phyloP scores from a whole-genome alignment of 2,797 vertebrate species.

The Myotis pilosus region DNA sequence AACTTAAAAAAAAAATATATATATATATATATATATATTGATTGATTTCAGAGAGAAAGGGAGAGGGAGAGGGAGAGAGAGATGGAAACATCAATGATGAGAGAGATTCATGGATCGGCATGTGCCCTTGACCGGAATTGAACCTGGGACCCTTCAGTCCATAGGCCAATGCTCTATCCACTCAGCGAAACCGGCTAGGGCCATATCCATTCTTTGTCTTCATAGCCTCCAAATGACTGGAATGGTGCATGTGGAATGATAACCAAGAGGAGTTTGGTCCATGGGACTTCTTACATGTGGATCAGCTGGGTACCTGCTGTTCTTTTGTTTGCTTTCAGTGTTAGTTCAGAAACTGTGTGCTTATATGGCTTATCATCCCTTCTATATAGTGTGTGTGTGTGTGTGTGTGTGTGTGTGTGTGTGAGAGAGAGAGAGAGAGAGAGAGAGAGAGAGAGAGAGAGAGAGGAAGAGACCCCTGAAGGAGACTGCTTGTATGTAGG shows the following conservation, averaged over 20 bases:
- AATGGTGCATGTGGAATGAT: not conserved
- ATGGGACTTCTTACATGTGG: not conserved
- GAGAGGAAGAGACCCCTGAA: not conserved
- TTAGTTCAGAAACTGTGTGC: constrained; percentile 9
- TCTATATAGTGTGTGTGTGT: not conserved
- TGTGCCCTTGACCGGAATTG: too few species aligned
- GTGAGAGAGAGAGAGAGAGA: not conserved
- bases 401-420: not conserved
- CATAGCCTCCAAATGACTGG: not conserved
- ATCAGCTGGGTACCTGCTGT: not conserved
- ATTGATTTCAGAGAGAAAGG: too few species aligned
- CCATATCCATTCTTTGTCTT: not conserved
- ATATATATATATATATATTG: too few species aligned
- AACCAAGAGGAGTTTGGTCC: not conserved
- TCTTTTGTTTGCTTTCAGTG: not conserved
- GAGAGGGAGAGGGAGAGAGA: too few species aligned
- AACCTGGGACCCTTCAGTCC: too few species aligned
- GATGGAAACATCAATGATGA: too few species aligned
- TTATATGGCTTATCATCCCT: not conserved
- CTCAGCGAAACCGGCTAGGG: too few species aligned
- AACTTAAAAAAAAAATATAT: not conserved
- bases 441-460: not conserved
- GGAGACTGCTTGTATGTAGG: not conserved
- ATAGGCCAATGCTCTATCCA: too few species aligned
- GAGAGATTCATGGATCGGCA: too few species aligned